phyloP scores from a whole-genome alignment of 2,113 vertebrate species.

The Poecile atricapillus region DNA sequence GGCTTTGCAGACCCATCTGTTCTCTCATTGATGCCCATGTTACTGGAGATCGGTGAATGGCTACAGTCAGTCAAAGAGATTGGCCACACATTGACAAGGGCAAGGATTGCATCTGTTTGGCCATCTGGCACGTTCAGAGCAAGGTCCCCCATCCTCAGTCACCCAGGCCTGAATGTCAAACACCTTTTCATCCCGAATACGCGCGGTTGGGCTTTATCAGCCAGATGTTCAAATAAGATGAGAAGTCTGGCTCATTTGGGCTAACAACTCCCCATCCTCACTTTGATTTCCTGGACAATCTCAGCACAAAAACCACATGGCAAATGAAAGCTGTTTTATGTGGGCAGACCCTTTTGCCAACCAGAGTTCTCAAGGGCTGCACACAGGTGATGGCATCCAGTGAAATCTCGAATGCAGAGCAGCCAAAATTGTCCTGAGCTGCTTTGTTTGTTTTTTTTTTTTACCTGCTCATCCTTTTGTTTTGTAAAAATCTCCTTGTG shows the following conservation, averaged over 20 bases:
- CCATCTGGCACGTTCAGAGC: constrained; percentile 40
- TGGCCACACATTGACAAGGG: constrained; percentile 60
- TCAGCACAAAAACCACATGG: constrained; percentile 29
- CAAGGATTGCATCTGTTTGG: constrained; percentile 49
- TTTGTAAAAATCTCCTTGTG: not conserved
- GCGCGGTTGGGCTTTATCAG: not conserved
- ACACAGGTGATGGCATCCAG: constrained; percentile 16
- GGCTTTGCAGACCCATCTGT: constrained; percentile 13
- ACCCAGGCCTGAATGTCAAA: constrained; percentile 67
- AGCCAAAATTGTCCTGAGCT: not conserved
- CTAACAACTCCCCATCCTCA: constrained; percentile 52
- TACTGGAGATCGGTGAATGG: constrained; percentile 3
- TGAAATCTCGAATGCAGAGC: not conserved
- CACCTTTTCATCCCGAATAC: constrained; percentile 32
- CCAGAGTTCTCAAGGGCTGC: not conserved
- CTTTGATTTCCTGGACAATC: constrained; percentile 24
- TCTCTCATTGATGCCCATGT: constrained; percentile 14
- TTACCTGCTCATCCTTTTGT: not conserved
- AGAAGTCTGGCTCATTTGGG: constrained; percentile 38
- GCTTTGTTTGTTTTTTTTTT: not conserved
- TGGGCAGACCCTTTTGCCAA: not conserved
- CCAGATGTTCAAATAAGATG: constrained; percentile 62
- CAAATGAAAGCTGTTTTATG: constrained; percentile 14
- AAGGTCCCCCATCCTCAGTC: constrained; percentile 43
- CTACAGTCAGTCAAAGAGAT: constrained; percentile 65